A percentile compares a stretch with the other conserved stretches of the same genome.
phyloP scores from a whole-genome alignment of 2,888 invertebrate genomes.

The Caenorhabditis sp. region DNA sequence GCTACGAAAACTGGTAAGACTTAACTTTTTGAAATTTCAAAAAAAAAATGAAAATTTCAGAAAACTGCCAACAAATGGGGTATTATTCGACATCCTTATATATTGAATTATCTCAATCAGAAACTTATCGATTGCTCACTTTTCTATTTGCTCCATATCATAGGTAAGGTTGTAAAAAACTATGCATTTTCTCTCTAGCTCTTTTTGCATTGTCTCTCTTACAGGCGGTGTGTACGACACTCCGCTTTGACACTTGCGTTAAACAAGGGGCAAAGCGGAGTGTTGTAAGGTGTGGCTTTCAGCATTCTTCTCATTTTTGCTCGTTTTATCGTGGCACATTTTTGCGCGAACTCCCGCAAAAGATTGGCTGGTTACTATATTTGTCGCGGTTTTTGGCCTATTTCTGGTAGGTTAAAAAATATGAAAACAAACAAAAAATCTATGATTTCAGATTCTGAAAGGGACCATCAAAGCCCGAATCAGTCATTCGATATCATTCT shows the following conservation, averaged over 20 bases:
- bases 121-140: constrained; percentile 54
- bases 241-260: too few relatives aligned
- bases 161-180: constrained; percentile 23
- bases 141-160: constrained; percentile 56
- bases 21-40: background rate
- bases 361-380: constrained; percentile 55
- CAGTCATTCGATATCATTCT: constrained; percentile 45
- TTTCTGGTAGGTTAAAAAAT: constrained; percentile 53
- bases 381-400: constrained; percentile 57
- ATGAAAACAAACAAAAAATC: too few relatives aligned
- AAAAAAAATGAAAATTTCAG: background rate
- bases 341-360: constrained; percentile 48
- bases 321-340: constrained; percentile 67
- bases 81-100: constrained; percentile 64
- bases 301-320: constrained; percentile 63
- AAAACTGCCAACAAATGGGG: constrained; percentile 54
- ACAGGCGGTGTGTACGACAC: too few relatives aligned
- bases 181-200: too few relatives aligned
- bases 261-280: too few relatives aligned
- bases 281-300: constrained; percentile 6
- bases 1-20: constrained; percentile 30
- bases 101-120: constrained; percentile 65
- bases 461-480: constrained; percentile 58
- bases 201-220: background rate
- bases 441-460: constrained; percentile 55